Conservation (phyloP, 2,888 invertebrate genomes). For the Meiosimyza platycephala region DNA sequence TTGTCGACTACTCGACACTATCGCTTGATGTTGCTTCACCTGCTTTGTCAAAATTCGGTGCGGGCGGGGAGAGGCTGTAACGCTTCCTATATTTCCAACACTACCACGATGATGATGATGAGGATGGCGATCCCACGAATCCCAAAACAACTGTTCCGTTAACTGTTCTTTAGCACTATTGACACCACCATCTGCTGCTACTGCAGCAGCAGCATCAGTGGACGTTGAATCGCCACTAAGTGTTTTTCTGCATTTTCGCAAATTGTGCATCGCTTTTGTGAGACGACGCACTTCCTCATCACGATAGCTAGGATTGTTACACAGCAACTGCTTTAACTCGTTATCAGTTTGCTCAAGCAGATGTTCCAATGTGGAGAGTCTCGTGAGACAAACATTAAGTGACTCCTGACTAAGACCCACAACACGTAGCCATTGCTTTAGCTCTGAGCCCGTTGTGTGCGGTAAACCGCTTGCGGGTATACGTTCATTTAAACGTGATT, state of each 20-base stretch:
- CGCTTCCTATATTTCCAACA: constrained; percentile 60
- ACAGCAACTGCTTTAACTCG: constrained; percentile 80
- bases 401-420: constrained; percentile 72
- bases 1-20: constrained; percentile 41
- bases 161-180: constrained; percentile 46
- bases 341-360: constrained; percentile 86
- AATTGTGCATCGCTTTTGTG: constrained; percentile 85
- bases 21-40: constrained; percentile 47
- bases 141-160: constrained; percentile 82
- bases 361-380: constrained; percentile 80
- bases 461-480: constrained; percentile 68
- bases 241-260: constrained; percentile 75
- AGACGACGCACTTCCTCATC: constrained; percentile 87
- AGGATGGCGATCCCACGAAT: constrained; percentile 84
- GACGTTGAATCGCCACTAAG: constrained; percentile 39
- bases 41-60: constrained; percentile 55
- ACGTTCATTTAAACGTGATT: constrained; percentile 79
- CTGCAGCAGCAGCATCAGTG: constrained; percentile 9
- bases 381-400: constrained; percentile 73
- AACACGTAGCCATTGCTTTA: constrained; percentile 91
- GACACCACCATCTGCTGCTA: constrained; percentile 20
- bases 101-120: constrained; percentile 66
- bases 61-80: constrained; percentile 60
- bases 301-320: constrained; percentile 67
- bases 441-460: constrained; percentile 79